Conservation (phyloP, 2,888 invertebrate species). For the Amphipyra tragopoginis region DNA sequence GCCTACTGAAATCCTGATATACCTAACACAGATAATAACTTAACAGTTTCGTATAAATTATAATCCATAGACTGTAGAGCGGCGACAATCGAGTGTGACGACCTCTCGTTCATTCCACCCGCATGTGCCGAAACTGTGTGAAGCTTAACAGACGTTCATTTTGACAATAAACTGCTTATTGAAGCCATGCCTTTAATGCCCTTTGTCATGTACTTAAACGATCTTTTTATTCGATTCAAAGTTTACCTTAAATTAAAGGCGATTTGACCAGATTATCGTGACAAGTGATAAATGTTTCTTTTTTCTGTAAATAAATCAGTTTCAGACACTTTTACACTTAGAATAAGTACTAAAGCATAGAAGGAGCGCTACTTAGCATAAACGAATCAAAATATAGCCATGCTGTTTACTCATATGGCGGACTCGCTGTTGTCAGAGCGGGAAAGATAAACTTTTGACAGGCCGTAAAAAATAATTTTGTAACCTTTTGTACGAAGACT, state of each 20-base stretch:
- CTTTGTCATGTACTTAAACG: slow-evolving; percentile 47
- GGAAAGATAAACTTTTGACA: too few relatives aligned
- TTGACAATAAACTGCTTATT: slow-evolving; percentile 57
- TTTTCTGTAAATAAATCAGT: too few relatives aligned
- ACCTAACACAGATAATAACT: slow-evolving; percentile 30
- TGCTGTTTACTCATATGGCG: too few relatives aligned
- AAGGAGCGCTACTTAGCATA: too few relatives aligned
- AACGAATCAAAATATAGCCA: too few relatives aligned
- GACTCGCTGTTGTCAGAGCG: too few relatives aligned
- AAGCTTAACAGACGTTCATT: slow-evolving; percentile 41
- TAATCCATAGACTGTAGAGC: slow-evolving; percentile 39
- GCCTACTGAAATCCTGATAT: slow-evolving; percentile 25
- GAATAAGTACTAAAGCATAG: too few relatives aligned
- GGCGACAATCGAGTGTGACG: slow-evolving; percentile 53
- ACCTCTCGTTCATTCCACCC: slow-evolving; percentile 62
- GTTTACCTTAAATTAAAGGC: background rate
- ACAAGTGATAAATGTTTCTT: too few relatives aligned
- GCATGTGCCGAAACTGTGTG: slow-evolving; percentile 56
- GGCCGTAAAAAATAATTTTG: too few relatives aligned
- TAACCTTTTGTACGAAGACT: too few relatives aligned
- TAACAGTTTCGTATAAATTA: slow-evolving; percentile 44
- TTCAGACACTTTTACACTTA: too few relatives aligned
- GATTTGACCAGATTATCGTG: background rate
- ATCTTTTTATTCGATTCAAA: background rate
- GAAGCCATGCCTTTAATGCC: slow-evolving; percentile 27